Evolutionary conservation across 2,797 vertebrate species (phyloP), one percentile per base, ranked within the genome.

Genomic region (Myotis planiceps): DNA sequence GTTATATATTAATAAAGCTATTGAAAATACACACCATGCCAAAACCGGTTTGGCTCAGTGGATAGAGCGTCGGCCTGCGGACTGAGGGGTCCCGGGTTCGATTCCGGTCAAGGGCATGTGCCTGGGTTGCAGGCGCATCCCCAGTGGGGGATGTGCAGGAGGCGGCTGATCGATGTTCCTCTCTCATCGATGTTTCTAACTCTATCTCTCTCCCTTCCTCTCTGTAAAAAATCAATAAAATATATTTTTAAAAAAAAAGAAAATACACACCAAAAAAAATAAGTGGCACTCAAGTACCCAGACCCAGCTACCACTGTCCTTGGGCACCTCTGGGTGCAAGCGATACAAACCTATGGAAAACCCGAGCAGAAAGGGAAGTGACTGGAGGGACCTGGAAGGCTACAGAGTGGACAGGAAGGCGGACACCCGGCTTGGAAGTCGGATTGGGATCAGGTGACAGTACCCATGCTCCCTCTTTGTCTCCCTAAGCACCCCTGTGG

Each of bases 401-500:
- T 18, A 66, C 16, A 49, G 34, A 15, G 19, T 15, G n/a, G 51
- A 71, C 6, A 25, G 42, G 51, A 80, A 83, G 39, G 53, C 39
- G 49, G 2, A 71, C 14, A 42, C 25, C 1, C 0, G 4, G 32
- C 15, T 2, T 34, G 42, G n/a, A 74, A 42, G 39, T 0, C 34
- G 39, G 75, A 49, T 3, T 13, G 14, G 42, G 63, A 53, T 29
- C 9, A 2, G 37, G 37, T 4, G 0, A 27, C 4, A 32, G 25
- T 9, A 90, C n/a, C 2, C 8, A 7, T 2, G 2, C 2, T 7
- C 69, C 53, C 55, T 27, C 5, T 21, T 13, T 32, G 6, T 34
- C 19, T 60, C 63, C 71, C 8, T 4, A 1, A 84, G 18, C 25
- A 9, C 0, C 3, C 14, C 6, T 18, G 0, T 15, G 25, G 42